Evolutionary conservation across 2,113 vertebrate genomes (phyloP), one percentile per base, ranked within the genome.

Genomic region (Hirundichthys speculiger): DNA sequence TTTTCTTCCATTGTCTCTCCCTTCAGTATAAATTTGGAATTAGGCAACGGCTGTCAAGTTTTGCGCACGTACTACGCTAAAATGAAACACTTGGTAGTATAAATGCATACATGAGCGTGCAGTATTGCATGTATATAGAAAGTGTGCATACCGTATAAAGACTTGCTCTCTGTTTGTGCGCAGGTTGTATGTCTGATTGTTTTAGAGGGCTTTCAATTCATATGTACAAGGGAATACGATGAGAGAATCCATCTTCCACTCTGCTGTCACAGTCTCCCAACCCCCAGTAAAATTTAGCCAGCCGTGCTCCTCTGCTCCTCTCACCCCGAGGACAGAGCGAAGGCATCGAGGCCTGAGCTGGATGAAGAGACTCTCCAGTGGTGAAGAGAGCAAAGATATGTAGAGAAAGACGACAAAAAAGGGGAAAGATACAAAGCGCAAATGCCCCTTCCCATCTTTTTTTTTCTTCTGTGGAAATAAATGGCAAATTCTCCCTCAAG

Each of bases 401-500:
- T 48, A 76, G 70, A 77, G 64, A 86, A 84, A 53, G 46, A 62
- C 86, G 74, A 84, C 77, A 88, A 80, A 80, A 78, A 79, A 61
- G 51, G 69, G 22, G 12, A 55, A 64, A 70, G 60, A 79, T 65
- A 85, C 67, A 89, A 77, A 85, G 80, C 70, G 56, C 71, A 72
- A 62, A 67, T 75, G 68, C 68, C 47, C 58, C 68, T 69, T 83
- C 82, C 65, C 54, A 59, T 57, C 60, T 53, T 60, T 76, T 65
- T 65, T 22, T 70, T 73, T 67, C 71, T 70, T 83, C 73, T 85
- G 70, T 4, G 18, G 38, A 84, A 84, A 83, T 86, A 88, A 92
- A 90, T 90, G 86, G 83, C 79, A 86, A 82, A 84, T 80, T 89
- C 49, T 41, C 88, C 90, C 90, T 75, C 42, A 51, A 92, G 91